A percentile compares a stretch with the other conserved stretches of the same genome.
phyloP scores from a whole-genome alignment of 1,140 invertebrate species.

The Eupeodes corollae region DNA sequence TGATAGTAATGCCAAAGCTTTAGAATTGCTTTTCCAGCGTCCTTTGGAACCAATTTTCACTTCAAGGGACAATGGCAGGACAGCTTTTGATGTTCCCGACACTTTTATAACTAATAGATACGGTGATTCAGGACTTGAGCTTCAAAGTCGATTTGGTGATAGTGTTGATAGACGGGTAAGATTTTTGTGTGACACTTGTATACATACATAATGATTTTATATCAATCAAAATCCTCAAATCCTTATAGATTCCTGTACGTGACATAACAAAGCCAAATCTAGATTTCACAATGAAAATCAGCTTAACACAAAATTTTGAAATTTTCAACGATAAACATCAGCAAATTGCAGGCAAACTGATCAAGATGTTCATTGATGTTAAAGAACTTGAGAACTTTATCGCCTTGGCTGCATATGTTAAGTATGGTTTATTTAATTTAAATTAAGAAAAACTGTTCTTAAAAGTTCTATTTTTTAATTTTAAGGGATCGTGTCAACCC shows the following conservation, averaged over 20 bases:
- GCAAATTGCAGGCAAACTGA: conserved; percentile 43
- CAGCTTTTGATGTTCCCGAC: conserved; percentile 48
- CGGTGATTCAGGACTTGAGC: conserved; percentile 22
- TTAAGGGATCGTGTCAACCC: conserved; percentile 39
- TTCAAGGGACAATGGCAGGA: conserved; percentile 45
- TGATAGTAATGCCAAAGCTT: conserved; percentile 11
- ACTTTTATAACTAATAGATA: conserved; percentile 33
- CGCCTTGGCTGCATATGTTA: conserved; percentile 21
- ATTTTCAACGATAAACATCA: conserved; percentile 46
- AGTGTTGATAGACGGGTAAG: conserved; percentile 35
- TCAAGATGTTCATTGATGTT: conserved; percentile 40
- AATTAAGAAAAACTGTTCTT: neutral
- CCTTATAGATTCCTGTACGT: conserved; percentile 37
- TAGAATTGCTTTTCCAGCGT: conserved; percentile 48
- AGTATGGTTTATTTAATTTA: conserved; percentile 10
- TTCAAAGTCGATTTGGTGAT: conserved; percentile 43
- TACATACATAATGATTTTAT: no score
- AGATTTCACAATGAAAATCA: conserved; percentile 17
- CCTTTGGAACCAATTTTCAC: conserved; percentile 52
- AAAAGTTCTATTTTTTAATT: neutral
- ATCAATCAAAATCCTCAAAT: no score
- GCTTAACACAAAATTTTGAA: conserved; percentile 40
- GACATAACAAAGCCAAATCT: conserved; percentile 36
- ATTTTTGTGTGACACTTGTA: no score
- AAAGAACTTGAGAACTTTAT: conserved; percentile 24